Evolutionary conservation across 1,140 invertebrate species (phyloP).

Genomic region (Macrocentrus cingulum): DNA sequence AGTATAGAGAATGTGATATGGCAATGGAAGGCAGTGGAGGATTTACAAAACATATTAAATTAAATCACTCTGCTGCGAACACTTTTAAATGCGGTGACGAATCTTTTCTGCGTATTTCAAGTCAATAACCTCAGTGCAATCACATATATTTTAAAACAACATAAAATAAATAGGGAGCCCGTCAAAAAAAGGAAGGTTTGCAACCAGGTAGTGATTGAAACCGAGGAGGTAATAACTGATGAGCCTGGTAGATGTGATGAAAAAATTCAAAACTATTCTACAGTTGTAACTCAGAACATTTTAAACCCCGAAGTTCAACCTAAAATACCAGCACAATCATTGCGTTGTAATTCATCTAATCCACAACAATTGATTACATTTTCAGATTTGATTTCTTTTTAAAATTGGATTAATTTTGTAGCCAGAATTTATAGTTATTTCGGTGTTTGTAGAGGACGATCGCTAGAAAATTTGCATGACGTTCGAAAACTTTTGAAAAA

Average conservation of each 20-base stretch:
- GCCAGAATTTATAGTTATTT: neutral
- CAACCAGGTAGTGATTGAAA: neutral
- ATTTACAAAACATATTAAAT: constrained; percentile 2
- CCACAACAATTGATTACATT: neutral
- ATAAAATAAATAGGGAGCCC: neutral
- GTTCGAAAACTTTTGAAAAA: constrained; percentile 6
- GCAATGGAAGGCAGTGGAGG: neutral
- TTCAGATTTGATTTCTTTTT: neutral
- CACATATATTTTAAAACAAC: neutral
- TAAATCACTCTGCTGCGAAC: neutral
- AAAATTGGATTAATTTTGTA: neutral
- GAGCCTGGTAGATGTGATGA: too few relatives aligned
- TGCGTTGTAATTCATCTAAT: too few relatives aligned
- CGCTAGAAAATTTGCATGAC: neutral
- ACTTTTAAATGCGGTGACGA: neutral
- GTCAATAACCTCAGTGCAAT: neutral
- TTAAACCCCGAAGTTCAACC: too few relatives aligned
- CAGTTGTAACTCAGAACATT: too few relatives aligned
- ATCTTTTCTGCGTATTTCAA: neutral
- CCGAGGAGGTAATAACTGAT: too few relatives aligned
- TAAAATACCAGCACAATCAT: neutral
- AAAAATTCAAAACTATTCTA: too few relatives aligned
- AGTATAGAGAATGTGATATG: constrained; percentile 7
- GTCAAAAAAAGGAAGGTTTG: neutral
- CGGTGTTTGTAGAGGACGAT: neutral